Base-by-base conservation (phyloP, 2,888 invertebrate species). In the Heteromyza rotundicornis region DNA sequence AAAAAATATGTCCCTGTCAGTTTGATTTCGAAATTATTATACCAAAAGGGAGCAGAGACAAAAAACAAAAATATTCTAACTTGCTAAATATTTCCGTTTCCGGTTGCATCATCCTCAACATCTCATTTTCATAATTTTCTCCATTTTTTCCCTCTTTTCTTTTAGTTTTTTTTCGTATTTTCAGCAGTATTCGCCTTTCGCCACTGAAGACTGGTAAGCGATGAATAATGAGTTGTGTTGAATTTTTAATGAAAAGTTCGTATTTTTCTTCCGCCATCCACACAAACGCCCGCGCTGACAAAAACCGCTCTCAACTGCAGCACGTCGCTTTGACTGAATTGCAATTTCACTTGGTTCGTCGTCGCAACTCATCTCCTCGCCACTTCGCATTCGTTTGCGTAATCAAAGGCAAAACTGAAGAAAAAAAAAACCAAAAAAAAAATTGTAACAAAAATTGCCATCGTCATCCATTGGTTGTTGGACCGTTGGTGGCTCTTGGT, bases 201-300 rank as follows among this genome's bases (percentile, higher is more conserved):
- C 40, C n/a, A 40, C 40, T 40, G 16, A 32, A 32, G 32, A 10
- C 27, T 54, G 50, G 50, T 57, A 51, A 60, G 57, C 20, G 51
- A 57, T 60, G 60, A 60, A 57, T 60, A 60, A 63, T 63, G 57
- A 59, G 47, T 57, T 53, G 52, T 50, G 22, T 57, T 63, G 63
- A 63, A 60, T 63, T 63, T 60, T 56, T 60, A 63, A 63, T 59
- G 60, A 60, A 60, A 61, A 56, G 47, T 40, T 47, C 7, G 20
- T 14, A 20, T 47, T 47, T 20, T 40, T 14, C 47, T 47, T 20
- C n/a, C n/a, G 40, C 40, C 10, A 7, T 14, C n/a, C n/a, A 40
- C 16, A 40, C 10, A 5, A 32, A 32, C 32, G 32, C 14, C 47
- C 2, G 16, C 59, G 17, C 54, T 22, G 36, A 57, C 27, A 44